phyloP scores from a whole-genome alignment of 2,888 invertebrate genomes.

The Plusia festucae region DNA sequence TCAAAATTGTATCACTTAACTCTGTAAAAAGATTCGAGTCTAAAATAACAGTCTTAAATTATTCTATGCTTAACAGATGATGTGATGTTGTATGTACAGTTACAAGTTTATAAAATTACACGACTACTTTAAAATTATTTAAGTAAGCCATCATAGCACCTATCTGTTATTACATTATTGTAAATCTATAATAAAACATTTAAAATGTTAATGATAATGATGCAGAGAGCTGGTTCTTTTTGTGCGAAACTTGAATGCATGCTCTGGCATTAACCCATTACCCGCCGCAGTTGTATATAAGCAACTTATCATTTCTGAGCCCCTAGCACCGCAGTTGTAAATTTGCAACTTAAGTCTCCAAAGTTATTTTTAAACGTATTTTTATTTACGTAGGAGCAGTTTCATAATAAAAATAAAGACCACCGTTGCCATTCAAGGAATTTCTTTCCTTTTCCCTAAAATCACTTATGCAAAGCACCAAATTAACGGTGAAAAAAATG shows the following conservation, averaged over 20 bases:
- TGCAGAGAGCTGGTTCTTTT: constrained; percentile 60
- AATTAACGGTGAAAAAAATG: too few relatives aligned
- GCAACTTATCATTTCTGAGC: too few relatives aligned
- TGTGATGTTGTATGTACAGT: constrained; percentile 71
- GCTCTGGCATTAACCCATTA: constrained; percentile 35
- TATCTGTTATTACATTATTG: constrained; percentile 67
- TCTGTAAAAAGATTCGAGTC: constrained; percentile 53
- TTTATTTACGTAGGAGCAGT: too few relatives aligned
- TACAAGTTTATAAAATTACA: constrained; percentile 50
- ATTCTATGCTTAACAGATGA: constrained; percentile 55
- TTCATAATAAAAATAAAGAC: too few relatives aligned
- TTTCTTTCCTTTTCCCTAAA: too few relatives aligned
- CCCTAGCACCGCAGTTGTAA: too few relatives aligned
- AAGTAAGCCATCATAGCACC: constrained; percentile 86
- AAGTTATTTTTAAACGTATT: too few relatives aligned
- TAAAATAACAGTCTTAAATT: constrained; percentile 68
- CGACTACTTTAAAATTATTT: constrained; percentile 65
- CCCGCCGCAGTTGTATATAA: too few relatives aligned
- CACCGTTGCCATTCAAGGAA: too few relatives aligned
- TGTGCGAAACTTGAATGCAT: constrained; percentile 42
- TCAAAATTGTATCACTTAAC: constrained; percentile 67
- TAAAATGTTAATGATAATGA: constrained; percentile 38
- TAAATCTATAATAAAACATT: constrained; percentile 54
- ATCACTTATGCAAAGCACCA: too few relatives aligned
- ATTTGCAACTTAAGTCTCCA: too few relatives aligned